These are phyloP conservation scores for Girardia tigrina DNA, from an alignment of 2,888 invertebrate genomes.

Conservation along the genomic window DNA sequence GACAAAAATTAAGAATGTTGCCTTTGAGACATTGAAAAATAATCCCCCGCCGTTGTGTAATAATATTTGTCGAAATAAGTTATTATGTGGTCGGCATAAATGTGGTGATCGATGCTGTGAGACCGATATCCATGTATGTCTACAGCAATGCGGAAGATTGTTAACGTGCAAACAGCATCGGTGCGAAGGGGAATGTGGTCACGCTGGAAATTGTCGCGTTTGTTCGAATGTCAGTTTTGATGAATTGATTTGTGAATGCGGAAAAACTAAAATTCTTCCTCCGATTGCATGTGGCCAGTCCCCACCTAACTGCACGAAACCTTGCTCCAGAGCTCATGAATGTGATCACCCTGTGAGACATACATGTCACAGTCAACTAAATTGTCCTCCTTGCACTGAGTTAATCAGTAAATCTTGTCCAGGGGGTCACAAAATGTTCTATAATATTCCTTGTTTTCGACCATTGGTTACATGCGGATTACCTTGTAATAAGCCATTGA, in stretches of 20 bases:
- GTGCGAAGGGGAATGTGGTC: constrained; percentile 68
- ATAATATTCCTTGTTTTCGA: constrained; percentile 73
- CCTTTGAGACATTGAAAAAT: neutral
- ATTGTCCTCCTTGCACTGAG: constrained; percentile 71
- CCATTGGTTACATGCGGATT: constrained; percentile 77
- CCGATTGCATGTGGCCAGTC: constrained; percentile 81
- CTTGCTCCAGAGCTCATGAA: constrained; percentile 63
- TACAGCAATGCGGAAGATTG: constrained; percentile 57
- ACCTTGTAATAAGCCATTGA: constrained; percentile 65
- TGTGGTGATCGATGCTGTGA: neutral
- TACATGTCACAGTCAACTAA: constrained; percentile 63
- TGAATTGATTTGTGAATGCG: constrained; percentile 74
- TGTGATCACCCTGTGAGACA: constrained; percentile 73
- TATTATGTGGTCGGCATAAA: neutral
- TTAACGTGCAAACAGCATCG: constrained; percentile 74
- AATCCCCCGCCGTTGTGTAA: neutral
- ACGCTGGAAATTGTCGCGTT: constrained; percentile 60
- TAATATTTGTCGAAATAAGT: neutral
- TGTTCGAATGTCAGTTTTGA: constrained; percentile 59
- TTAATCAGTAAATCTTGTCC: constrained; percentile 72
- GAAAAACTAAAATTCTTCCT: constrained; percentile 68
- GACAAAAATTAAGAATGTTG: neutral
- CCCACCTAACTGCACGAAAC: constrained; percentile 64
- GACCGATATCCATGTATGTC: constrained; percentile 64
- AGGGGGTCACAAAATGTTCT: constrained; percentile 60